Conservation (phyloP, 2,888 invertebrate genomes). For the Microplitis deprimator region DNA sequence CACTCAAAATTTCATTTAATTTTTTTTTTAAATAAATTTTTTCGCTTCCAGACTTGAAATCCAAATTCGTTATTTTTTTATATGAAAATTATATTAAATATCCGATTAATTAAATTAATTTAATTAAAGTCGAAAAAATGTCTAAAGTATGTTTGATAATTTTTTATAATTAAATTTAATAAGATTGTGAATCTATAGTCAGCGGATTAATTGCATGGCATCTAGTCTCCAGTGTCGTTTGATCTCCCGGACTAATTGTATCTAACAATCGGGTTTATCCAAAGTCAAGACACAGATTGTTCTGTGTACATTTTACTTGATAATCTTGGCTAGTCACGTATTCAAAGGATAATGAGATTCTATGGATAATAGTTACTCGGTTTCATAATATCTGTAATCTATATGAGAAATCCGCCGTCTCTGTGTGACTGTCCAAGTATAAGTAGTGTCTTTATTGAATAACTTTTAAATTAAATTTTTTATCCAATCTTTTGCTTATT, state of each 20-base stretch:
- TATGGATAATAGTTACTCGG: not conserved
- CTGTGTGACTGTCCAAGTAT: not conserved
- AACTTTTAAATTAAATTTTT: not conserved
- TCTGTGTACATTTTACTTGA: not conserved
- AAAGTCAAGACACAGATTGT: not conserved
- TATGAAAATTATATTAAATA: not conserved
- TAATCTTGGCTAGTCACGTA: not conserved
- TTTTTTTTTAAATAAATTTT: no score
- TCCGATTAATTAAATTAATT: not conserved
- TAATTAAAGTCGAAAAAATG: not conserved
- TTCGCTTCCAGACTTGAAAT: no score
- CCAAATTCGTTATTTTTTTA: not conserved
- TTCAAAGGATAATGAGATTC: not conserved
- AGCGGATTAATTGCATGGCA: conserved; percentile 5
- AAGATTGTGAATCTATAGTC: not conserved
- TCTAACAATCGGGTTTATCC: not conserved
- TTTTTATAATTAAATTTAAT: not conserved
- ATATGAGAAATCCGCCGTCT: not conserved
- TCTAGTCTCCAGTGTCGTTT: not conserved
- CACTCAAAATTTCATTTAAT: no score
- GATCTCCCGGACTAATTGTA: not conserved
- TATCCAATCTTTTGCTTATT: not conserved
- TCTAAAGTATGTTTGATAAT: not conserved
- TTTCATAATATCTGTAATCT: not conserved
- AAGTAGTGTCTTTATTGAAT: not conserved